Evolutionary conservation across 2,888 invertebrate species (phyloP).

Genomic region (Eilema depressum): DNA sequence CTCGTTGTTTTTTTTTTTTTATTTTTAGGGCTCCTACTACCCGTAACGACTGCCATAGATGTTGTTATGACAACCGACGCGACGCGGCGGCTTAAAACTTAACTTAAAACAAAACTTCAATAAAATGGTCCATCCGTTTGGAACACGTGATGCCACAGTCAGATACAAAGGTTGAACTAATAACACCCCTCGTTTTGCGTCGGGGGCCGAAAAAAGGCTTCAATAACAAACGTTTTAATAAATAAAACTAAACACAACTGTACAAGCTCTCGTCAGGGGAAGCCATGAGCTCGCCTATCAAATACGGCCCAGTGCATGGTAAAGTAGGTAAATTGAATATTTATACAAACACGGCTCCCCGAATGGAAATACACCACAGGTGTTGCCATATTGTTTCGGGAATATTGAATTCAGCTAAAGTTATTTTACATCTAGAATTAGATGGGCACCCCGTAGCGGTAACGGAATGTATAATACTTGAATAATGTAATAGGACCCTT

Average conservation of each 20-base stretch:
- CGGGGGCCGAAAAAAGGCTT: neutral
- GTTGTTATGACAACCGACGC: too few relatives aligned
- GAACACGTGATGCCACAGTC: neutral
- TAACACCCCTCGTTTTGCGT: neutral
- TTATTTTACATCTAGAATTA: conserved; percentile 76
- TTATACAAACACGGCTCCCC: conserved; percentile 62
- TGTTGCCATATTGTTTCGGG: conserved; percentile 74
- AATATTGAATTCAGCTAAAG: conserved; percentile 76
- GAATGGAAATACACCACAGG: conserved; percentile 60
- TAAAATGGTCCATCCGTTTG: neutral
- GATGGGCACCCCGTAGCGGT: conserved; percentile 54
- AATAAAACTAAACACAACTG: conserved; percentile 14
- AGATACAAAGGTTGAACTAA: neutral
- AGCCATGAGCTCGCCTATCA: conserved; percentile 27
- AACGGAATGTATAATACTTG: conserved; percentile 55
- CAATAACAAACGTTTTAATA: conserved; percentile 1
- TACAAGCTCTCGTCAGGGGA: conserved; percentile 2
- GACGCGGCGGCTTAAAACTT: too few relatives aligned
- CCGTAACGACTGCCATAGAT: too few relatives aligned
- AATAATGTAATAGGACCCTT: conserved; percentile 53
- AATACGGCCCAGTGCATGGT: conserved; percentile 51
- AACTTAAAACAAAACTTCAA: neutral
- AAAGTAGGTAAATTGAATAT: conserved; percentile 71
- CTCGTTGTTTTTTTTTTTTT: too few relatives aligned
- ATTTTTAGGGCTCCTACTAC: too few relatives aligned